A percentile compares a stretch with the other conserved stretches of the same genome.
Conservation (phyloP, 2,797 vertebrate genomes). For the Microctenopoma steveboyesi region DNA sequence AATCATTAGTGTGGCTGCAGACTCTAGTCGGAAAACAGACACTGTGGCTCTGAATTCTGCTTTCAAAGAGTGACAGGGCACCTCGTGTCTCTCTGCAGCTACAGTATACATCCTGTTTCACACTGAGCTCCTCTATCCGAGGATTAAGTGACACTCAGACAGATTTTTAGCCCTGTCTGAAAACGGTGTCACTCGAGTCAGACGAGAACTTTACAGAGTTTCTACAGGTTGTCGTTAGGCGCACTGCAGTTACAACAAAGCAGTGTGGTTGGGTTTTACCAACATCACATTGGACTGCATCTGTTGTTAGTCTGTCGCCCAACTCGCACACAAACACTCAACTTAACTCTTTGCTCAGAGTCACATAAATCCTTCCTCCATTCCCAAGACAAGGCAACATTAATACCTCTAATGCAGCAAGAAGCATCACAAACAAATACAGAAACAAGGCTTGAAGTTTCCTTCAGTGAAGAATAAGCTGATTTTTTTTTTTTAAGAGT, state of each 20-base stretch:
- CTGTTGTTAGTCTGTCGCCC: slow-evolving; percentile 6
- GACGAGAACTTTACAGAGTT: slow-evolving; percentile 38
- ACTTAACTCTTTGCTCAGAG: slow-evolving; percentile 31
- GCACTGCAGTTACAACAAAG: background rate
- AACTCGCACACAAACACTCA: slow-evolving; percentile 43
- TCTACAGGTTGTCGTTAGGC: slow-evolving; percentile 8
- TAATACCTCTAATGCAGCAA: slow-evolving; percentile 50
- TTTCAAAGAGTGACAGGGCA: background rate
- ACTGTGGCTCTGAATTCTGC: slow-evolving; percentile 1
- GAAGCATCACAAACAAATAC: slow-evolving; percentile 29
- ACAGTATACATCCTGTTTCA: slow-evolving; percentile 33
- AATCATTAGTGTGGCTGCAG: too few species aligned
- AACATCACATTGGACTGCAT: slow-evolving; percentile 5
- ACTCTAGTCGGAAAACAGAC: background rate
- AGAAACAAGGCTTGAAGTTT: slow-evolving; percentile 37
- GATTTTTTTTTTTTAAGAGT: slow-evolving; percentile 22
- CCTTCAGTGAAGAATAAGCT: slow-evolving; percentile 32
- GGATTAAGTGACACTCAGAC: slow-evolving; percentile 57
- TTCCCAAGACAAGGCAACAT: slow-evolving; percentile 47
- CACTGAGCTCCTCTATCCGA: slow-evolving; percentile 48
- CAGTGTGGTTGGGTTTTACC: background rate
- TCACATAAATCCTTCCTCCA: slow-evolving; percentile 38
- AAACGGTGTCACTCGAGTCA: slow-evolving; percentile 34
- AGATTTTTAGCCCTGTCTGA: slow-evolving; percentile 44
- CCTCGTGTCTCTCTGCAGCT: slow-evolving; percentile 5